Conservation (phyloP, 2,888 invertebrate species). For the Mesorhabditis spiculigera region DNA sequence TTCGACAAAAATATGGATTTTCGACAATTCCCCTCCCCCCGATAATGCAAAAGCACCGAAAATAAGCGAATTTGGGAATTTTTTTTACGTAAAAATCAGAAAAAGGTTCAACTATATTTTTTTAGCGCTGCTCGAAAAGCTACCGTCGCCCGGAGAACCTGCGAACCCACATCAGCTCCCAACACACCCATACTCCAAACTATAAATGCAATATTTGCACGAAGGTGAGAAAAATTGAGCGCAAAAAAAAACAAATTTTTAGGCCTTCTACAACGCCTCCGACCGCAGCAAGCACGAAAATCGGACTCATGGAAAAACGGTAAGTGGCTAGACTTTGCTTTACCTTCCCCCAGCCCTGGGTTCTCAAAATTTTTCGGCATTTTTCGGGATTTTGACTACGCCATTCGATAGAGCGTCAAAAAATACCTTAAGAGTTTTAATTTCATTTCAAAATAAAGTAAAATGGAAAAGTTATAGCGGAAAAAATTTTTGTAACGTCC, state of each 20-base stretch:
- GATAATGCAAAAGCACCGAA: no score
- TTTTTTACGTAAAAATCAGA: no score
- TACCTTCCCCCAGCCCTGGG: no score
- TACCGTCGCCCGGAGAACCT: constrained; percentile 93
- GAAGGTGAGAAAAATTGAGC: no score
- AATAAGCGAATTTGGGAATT: no score
- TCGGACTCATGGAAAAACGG: constrained; percentile 95
- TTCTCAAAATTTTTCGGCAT: no score
- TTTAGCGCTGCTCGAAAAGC: constrained; percentile 91
- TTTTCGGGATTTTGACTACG: no score
- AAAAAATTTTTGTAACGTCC: neutral
- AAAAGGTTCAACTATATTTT: constrained; percentile 41
- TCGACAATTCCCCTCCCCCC: no score
- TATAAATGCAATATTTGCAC: no score
- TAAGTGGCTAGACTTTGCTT: constrained; percentile 62
- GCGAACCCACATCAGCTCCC: constrained; percentile 74
- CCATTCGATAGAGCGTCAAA: no score
- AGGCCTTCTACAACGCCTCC: constrained; percentile 96
- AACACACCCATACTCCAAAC: constrained; percentile 79
- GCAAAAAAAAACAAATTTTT: constrained; percentile 58
- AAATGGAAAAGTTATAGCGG: no score
- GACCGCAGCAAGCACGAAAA: constrained; percentile 98
- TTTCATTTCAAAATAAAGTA: neutral
- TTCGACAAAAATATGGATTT: no score
- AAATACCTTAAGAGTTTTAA: neutral